Evolutionary conservation across 2,797 vertebrate species (phyloP).

Genomic region (Lerista edwardsae): DNA sequence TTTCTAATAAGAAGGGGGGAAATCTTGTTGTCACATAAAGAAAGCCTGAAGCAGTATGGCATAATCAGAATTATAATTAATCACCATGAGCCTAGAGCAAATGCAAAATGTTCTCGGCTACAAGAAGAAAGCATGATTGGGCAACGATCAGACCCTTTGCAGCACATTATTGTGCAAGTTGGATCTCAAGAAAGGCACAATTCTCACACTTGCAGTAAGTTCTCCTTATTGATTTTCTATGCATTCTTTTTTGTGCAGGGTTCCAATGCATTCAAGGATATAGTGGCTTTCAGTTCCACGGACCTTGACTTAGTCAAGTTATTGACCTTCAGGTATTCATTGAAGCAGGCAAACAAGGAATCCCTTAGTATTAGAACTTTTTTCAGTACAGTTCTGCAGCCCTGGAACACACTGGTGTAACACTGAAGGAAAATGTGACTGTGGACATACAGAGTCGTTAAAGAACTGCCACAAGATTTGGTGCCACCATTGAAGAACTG

Average conservation of each 20-base stretch:
- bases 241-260: not conserved
- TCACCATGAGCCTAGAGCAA: constrained; percentile 56
- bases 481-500: not conserved
- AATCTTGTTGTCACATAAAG: constrained; percentile 57
- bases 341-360: not conserved
- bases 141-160: constrained; percentile 58
- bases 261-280: not conserved
- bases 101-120: constrained; percentile 61
- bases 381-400: not conserved
- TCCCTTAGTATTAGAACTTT: not conserved
- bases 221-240: constrained; percentile 35
- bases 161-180: constrained; percentile 42
- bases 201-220: constrained; percentile 41
- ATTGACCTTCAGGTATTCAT: not conserved
- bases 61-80: constrained; percentile 73
- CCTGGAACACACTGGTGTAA: not conserved
- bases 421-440: not conserved
- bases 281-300: not conserved
- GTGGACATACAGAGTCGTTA: not conserved
- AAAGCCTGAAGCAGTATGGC: constrained; percentile 50
- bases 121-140: constrained; percentile 66
- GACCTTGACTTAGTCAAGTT: not conserved
- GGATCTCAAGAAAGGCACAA: constrained; percentile 56
- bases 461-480: too few species aligned
- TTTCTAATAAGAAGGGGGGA: constrained; percentile 50